Conservation (phyloP, 2,113 vertebrate species). For the Protomyctophum bolini region DNA sequence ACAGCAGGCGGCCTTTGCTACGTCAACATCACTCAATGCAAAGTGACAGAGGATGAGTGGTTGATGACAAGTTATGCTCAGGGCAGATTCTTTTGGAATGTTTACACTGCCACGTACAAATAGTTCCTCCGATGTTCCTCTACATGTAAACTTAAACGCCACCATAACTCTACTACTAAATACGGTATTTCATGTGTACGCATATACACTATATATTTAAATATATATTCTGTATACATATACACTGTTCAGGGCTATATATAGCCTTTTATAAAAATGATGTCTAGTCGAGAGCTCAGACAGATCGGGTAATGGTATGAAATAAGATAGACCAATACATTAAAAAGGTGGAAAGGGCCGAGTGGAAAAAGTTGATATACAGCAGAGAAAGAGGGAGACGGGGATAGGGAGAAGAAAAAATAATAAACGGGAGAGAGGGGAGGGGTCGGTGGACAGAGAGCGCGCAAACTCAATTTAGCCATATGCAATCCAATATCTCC, state of each 20-base stretch:
- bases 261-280: neutral
- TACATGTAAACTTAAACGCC: neutral
- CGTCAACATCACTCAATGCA: constrained; percentile 3
- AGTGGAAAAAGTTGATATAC: constrained; percentile 34
- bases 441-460: constrained; percentile 33
- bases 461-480: constrained; percentile 67
- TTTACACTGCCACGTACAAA: neutral
- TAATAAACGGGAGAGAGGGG: constrained; percentile 38
- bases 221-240: neutral
- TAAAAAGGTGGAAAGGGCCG: constrained; percentile 18
- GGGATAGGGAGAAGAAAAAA: constrained; percentile 40
- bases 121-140: neutral
- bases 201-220: neutral
- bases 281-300: neutral
- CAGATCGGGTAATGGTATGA: too few species aligned
- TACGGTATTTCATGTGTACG: neutral
- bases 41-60: neutral
- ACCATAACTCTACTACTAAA: neutral
- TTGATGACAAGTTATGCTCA: constrained; percentile 12
- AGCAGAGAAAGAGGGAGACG: constrained; percentile 24
- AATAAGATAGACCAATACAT: neutral
- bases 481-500: constrained; percentile 70
- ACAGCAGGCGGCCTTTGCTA: constrained; percentile 7
- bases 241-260: constrained; percentile 22
- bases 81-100: neutral